These are phyloP conservation scores for Temnothorax rugatulus DNA, from an alignment of 2,888 invertebrate species.

Conservation along the genomic window DNA sequence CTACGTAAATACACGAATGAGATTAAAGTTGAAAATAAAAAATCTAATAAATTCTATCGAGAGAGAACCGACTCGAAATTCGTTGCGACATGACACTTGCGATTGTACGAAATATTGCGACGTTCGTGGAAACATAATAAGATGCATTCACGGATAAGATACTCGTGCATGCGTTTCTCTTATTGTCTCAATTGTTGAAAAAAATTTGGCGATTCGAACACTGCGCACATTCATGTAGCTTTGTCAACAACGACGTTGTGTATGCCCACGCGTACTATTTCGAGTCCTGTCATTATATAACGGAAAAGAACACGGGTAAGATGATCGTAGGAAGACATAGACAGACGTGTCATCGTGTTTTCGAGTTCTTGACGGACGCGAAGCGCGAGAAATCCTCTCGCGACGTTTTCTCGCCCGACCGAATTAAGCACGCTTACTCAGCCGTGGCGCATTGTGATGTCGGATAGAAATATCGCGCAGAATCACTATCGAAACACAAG, in stretches of 20 bases:
- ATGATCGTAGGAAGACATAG: slow-evolving; percentile 35
- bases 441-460: neutral
- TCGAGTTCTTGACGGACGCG: neutral
- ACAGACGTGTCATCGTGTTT: slow-evolving; percentile 27
- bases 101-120: neutral
- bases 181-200: neutral
- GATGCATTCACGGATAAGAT: neutral
- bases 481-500: neutral
- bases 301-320: slow-evolving; percentile 59
- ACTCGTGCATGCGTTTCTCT: neutral
- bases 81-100: neutral
- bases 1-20: neutral
- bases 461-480: neutral
- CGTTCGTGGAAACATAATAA: neutral
- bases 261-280: slow-evolving; percentile 81
- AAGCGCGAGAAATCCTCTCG: slow-evolving; percentile 16
- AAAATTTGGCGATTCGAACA: slow-evolving; percentile 14
- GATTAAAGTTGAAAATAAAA: slow-evolving; percentile 3
- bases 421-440: slow-evolving; percentile 43
- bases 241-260: slow-evolving; percentile 46
- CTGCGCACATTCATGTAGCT: slow-evolving; percentile 11
- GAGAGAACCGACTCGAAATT: neutral
- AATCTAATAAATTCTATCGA: neutral
- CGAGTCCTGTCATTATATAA: slow-evolving; percentile 70
- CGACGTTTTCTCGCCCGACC: neutral